Evolutionary conservation across 2,888 invertebrate species (phyloP).

Genomic region (Chloroclysta siterata): DNA sequence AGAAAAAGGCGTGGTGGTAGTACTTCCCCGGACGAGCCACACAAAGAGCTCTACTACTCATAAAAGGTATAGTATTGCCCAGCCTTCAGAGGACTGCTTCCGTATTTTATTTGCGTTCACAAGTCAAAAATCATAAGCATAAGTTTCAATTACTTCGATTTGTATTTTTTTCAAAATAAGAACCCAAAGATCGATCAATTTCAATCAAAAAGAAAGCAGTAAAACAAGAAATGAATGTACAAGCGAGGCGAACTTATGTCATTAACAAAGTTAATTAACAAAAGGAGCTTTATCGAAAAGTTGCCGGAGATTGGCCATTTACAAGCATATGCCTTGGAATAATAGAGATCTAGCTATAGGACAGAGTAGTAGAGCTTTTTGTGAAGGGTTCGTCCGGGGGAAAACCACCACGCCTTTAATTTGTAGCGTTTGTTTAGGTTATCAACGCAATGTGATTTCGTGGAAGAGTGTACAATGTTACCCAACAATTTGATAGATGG

Average conservation of each 20-base stretch:
- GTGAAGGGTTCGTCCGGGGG: too few relatives aligned
- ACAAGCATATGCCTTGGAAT: conserved; percentile 46
- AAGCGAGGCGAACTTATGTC: conserved; percentile 54
- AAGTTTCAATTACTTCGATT: too few relatives aligned
- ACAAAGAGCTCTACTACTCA: too few relatives aligned
- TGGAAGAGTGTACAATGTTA: conserved; percentile 1
- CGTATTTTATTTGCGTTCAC: too few relatives aligned
- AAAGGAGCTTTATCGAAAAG: conserved; percentile 61
- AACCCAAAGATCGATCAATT: conserved; percentile 41
- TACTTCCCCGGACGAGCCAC: too few relatives aligned
- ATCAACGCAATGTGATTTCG: conserved; percentile 6
- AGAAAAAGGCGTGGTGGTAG: too few relatives aligned
- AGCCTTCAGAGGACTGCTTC: too few relatives aligned
- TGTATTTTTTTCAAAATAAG: too few relatives aligned
- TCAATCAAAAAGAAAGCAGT: conserved; percentile 47
- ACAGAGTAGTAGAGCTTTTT: too few relatives aligned
- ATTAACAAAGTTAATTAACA: conserved; percentile 52
- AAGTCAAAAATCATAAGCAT: too few relatives aligned
- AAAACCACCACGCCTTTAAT: too few relatives aligned
- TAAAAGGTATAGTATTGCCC: too few relatives aligned
- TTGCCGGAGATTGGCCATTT: conserved; percentile 46
- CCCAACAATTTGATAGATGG: conserved; percentile 8
- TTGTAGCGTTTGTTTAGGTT: conserved; percentile 14
- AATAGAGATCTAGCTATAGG: conserved; percentile 23
- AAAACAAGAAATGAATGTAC: conserved; percentile 47